phyloP scores from a whole-genome alignment of 2,888 invertebrate species.

The Hemistola chrysoprasaria region DNA sequence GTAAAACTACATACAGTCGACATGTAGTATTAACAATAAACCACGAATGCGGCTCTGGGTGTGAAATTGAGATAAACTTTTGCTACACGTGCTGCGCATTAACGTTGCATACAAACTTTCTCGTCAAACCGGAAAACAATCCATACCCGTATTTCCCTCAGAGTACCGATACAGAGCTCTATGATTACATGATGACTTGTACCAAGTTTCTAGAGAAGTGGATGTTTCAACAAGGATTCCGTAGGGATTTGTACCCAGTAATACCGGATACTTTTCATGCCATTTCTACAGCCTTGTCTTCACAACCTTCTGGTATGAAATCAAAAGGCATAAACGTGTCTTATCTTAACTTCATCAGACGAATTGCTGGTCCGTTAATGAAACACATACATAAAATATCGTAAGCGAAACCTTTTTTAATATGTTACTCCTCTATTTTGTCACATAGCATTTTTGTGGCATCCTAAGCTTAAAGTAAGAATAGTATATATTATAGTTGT shows the following conservation, averaged over 20 bases:
- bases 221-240: constrained; percentile 76
- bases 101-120: constrained; percentile 54
- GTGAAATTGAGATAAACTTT: constrained; percentile 63
- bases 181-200: constrained; percentile 57
- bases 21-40: constrained; percentile 48
- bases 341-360: constrained; percentile 62
- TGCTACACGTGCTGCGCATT: constrained; percentile 64
- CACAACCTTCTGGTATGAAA: constrained; percentile 47
- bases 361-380: constrained; percentile 70
- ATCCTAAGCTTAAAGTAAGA: too few species aligned
- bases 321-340: constrained; percentile 66
- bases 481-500: too few species aligned
- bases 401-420: constrained; percentile 44
- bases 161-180: constrained; percentile 45
- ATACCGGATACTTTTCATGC: constrained; percentile 72
- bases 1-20: constrained; percentile 39
- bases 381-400: constrained; percentile 61
- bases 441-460: too few species aligned
- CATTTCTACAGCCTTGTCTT: constrained; percentile 52
- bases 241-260: constrained; percentile 66
- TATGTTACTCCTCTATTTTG: too few species aligned
- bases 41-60: constrained; percentile 54
- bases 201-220: constrained; percentile 65
- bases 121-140: constrained; percentile 47
- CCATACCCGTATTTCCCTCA: constrained; percentile 69